Percentiles rank a stretch among this genome's conserved stretches.
Evolutionary conservation across 2,888 invertebrate genomes (phyloP).

Genomic region (Synanthedon formicaeformis): DNA sequence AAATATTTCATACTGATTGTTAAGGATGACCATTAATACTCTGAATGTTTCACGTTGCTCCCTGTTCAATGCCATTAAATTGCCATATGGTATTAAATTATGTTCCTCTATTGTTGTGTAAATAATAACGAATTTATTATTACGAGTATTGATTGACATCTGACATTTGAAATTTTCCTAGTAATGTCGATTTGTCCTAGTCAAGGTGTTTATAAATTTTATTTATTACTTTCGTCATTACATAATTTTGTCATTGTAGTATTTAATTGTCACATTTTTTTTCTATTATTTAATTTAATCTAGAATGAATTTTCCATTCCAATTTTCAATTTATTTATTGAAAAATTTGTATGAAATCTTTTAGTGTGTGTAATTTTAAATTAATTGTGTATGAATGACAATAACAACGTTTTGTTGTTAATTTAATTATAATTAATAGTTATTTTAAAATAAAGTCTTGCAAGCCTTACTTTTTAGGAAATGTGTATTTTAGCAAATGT

Average conservation of each 20-base stretch:
- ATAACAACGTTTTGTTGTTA: neutral
- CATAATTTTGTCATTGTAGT: neutral
- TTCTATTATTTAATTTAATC: conserved; percentile 36
- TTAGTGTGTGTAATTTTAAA: conserved; percentile 4
- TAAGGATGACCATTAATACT: too few species aligned
- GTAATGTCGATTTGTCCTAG: conserved; percentile 39
- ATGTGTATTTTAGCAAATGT: too few species aligned
- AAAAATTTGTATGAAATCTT: conserved; percentile 40
- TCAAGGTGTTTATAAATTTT: conserved; percentile 52
- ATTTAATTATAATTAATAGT: too few species aligned
- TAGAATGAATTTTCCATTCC: conserved; percentile 53
- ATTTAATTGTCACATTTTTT: conserved; percentile 16
- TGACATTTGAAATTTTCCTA: conserved; percentile 58
- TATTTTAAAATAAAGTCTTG: too few species aligned
- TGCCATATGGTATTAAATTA: conserved; percentile 67
- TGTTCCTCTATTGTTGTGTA: conserved; percentile 60
- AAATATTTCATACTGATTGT: too few species aligned
- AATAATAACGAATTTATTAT: conserved; percentile 65
- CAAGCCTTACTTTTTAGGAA: too few species aligned
- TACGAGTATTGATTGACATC: conserved; percentile 30
- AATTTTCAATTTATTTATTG: conserved; percentile 33
- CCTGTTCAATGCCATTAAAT: conserved; percentile 49
- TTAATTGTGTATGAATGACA: neutral
- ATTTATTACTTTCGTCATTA: conserved; percentile 47
- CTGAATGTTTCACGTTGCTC: too few species aligned